Evolutionary conservation across 2,888 invertebrate genomes (phyloP).

Genomic region (Gortyna flavago): DNA sequence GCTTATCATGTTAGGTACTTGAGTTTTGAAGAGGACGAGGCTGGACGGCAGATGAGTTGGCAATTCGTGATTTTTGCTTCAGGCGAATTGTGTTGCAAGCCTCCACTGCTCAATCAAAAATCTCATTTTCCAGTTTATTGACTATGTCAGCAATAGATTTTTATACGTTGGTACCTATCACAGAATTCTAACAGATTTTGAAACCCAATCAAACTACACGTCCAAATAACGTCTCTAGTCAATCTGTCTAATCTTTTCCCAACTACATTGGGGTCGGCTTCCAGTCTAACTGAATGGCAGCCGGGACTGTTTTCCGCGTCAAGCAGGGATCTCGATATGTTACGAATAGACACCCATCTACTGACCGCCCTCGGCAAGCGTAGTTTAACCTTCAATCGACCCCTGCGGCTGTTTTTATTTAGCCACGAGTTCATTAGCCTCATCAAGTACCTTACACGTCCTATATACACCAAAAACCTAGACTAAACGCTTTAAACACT

Average conservation of each 20-base stretch:
- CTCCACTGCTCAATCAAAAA: too few relatives aligned
- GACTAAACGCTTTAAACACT: slow-evolving; percentile 42
- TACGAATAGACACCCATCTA: too few relatives aligned
- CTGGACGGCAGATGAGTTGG: neutral
- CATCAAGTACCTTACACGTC: neutral
- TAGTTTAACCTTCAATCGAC: neutral
- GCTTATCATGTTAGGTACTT: slow-evolving; percentile 34
- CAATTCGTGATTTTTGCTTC: neutral
- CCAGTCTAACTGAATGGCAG: too few relatives aligned
- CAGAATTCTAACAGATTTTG: too few relatives aligned
- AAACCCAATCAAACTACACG: too few relatives aligned
- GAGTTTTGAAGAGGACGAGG: slow-evolving; percentile 19
- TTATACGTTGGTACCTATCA: too few relatives aligned
- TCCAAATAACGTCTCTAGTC: too few relatives aligned
- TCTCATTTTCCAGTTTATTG: too few relatives aligned
- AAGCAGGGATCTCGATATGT: neutral
- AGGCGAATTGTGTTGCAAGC: neutral
- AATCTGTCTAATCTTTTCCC: too few relatives aligned
- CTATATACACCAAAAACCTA: slow-evolving; percentile 37
- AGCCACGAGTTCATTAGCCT: neutral
- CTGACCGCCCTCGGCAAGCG: neutral
- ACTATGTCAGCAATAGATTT: too few relatives aligned
- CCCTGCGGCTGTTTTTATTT: neutral
- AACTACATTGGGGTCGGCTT: too few relatives aligned
- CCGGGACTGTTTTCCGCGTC: too few relatives aligned